phyloP scores from a whole-genome alignment of 2,888 invertebrate species.

The Ditylenchus weischeri region DNA sequence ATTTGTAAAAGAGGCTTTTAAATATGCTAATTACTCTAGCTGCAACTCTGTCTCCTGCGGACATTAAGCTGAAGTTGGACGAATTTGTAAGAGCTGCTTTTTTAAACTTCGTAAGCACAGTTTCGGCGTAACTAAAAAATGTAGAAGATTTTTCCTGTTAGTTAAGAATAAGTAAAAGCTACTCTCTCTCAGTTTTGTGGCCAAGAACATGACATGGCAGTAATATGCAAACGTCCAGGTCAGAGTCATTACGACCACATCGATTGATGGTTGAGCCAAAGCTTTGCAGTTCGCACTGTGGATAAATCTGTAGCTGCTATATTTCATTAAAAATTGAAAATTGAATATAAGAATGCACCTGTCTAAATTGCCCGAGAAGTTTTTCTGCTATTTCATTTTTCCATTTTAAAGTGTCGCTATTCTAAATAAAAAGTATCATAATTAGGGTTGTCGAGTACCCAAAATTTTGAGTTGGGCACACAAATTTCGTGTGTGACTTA shows the following conservation, averaged over 20 bases:
- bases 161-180: background rate
- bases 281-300: background rate
- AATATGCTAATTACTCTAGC: constrained; percentile 5
- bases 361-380: background rate
- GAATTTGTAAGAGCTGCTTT: background rate
- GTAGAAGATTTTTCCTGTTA: no score
- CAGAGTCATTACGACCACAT: background rate
- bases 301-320: background rate
- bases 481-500: no score
- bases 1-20: background rate
- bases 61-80: background rate
- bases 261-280: background rate
- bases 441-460: no score
- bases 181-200: background rate
- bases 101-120: background rate
- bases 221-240: background rate
- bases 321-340: background rate
- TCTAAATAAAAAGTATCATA: background rate
- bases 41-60: background rate
- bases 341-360: background rate
- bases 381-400: background rate
- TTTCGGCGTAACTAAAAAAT: constrained; percentile 1
- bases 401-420: background rate
- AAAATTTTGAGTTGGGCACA: no score
- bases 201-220: background rate